Evolutionary conservation across 2,797 vertebrate species (phyloP).

Genomic region (Clarias pachynema): DNA sequence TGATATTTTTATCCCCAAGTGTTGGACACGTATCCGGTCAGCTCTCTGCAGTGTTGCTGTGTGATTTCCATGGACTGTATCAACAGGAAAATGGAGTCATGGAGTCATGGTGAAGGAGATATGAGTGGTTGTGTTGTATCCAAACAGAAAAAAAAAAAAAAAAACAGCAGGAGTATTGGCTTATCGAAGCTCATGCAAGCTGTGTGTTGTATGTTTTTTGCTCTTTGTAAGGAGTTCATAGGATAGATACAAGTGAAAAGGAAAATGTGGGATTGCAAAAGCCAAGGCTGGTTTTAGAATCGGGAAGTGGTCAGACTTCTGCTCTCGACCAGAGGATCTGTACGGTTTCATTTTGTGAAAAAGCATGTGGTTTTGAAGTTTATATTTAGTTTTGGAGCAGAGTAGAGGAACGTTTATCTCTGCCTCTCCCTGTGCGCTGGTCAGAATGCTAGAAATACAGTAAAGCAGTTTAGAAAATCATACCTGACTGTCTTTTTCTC

Average conservation of each 20-base stretch:
- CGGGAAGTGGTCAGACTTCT: constrained; percentile 40
- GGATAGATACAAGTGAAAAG: constrained; percentile 9
- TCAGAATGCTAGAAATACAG: constrained; percentile 20
- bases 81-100: constrained; percentile 54
- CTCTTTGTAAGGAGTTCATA: background rate
- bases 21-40: constrained; percentile 45
- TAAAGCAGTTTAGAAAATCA: constrained; percentile 11
- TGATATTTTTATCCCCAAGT: constrained; percentile 51
- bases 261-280: constrained; percentile 10
- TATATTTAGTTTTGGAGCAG: constrained; percentile 31
- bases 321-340: constrained; percentile 36
- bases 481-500: background rate
- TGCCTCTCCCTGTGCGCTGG: background rate
- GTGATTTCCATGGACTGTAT: constrained; percentile 45
- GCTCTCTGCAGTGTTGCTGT: constrained; percentile 7
- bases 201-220: background rate
- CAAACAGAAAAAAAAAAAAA: background rate
- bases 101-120: constrained; percentile 37
- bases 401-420: constrained; percentile 20
- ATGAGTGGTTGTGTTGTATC: background rate
- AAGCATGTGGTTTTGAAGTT: constrained; percentile 1
- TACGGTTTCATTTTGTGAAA: constrained; percentile 5
- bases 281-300: constrained; percentile 10
- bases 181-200: background rate
- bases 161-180: constrained; percentile 23